Percentiles rank a stretch among this genome's conserved stretches.
Evolutionary conservation across 2,113 vertebrate genomes (phyloP).

Genomic region (Nothoprocta pentlandii): DNA sequence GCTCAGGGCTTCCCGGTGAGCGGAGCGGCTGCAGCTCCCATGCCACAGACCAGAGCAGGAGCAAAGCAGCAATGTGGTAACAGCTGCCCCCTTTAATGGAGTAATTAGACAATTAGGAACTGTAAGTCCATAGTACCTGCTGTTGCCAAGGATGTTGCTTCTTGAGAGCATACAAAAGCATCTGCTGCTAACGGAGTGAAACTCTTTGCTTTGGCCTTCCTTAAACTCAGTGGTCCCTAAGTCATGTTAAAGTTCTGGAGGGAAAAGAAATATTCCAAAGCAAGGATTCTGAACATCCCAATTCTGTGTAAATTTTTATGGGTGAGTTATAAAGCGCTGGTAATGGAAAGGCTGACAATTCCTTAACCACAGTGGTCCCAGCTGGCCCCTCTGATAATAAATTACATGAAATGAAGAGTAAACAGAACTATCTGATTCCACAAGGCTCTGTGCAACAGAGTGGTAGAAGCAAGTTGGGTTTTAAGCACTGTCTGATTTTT

Average conservation of each 20-base stretch:
- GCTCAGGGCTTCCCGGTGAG: too few species aligned
- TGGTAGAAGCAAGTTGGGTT: not conserved
- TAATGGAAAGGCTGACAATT: not conserved
- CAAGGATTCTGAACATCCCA: not conserved
- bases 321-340: not conserved
- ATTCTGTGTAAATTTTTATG: not conserved
- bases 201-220: not conserved
- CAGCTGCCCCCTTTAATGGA: not conserved
- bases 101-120: not conserved
- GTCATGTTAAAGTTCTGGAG: not conserved
- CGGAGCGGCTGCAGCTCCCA: too few species aligned
- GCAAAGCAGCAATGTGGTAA: not conserved
- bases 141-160: accelerated
- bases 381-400: slow-evolving; percentile 29
- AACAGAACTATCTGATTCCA: not conserved
- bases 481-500: accelerated
- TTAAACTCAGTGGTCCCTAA: not conserved
- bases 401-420: not conserved
- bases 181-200: not conserved
- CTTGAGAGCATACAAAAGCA: not conserved
- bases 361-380: not conserved
- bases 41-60: too few species aligned
- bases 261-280: not conserved
- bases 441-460: not conserved
- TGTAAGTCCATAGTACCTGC: not conserved